Percentiles rank a stretch among this genome's conserved stretches.
Evolutionary conservation across 1,140 invertebrate genomes (phyloP).

Genomic region (Pteromalus puparum): DNA sequence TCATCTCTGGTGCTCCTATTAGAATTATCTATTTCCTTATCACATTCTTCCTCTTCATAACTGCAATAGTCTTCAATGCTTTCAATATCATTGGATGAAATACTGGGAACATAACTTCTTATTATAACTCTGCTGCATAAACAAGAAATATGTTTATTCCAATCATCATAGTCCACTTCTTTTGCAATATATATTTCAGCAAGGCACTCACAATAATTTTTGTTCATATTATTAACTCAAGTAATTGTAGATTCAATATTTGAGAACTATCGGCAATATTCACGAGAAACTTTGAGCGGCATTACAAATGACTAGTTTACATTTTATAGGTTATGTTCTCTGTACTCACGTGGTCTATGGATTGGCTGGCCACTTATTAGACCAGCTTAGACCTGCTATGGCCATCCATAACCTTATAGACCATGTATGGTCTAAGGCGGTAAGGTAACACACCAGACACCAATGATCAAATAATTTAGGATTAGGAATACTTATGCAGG

Average conservation of each 20-base stretch:
- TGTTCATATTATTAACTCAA: background rate
- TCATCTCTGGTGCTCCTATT: background rate
- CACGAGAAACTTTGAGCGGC: no score
- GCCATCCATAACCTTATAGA: no score
- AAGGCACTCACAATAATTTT: conserved; percentile 41
- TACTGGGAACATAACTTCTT: conserved; percentile 52
- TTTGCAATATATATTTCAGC: conserved; percentile 37
- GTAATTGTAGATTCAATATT: background rate
- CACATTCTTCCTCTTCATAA: background rate
- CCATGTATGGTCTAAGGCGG: no score
- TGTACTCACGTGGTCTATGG: no score
- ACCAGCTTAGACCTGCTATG: no score
- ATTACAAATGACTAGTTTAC: no score
- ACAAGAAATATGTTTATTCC: conserved; percentile 43
- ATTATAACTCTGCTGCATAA: conserved; percentile 56
- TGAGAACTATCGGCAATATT: no score
- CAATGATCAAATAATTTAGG: no score
- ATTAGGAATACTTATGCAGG: no score
- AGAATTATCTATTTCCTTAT: background rate
- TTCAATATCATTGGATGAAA: background rate
- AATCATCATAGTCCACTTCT: conserved; percentile 32
- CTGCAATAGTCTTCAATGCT: background rate
- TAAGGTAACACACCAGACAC: no score
- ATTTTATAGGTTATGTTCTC: no score
- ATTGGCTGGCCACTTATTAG: no score